These are phyloP conservation scores for Stomatorhinus ivindoensis DNA, from an alignment of 2,113 vertebrate genomes.

Conservation along the genomic window DNA sequence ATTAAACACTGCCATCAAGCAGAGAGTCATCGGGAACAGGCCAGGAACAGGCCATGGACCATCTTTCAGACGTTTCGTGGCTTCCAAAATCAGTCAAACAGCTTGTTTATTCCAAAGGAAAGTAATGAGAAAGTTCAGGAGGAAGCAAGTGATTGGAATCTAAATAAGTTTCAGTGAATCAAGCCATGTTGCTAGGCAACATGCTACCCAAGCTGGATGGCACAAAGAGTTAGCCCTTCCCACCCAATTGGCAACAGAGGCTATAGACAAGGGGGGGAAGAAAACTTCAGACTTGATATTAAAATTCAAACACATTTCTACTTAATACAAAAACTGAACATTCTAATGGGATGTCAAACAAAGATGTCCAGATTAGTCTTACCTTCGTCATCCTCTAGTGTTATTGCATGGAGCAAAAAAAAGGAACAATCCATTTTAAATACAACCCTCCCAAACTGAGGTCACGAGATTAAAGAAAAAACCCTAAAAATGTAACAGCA, in stretches of 20 bases:
- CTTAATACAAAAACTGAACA: background rate
- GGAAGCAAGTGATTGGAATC: conserved; percentile 10
- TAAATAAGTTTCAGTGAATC: conserved; percentile 2
- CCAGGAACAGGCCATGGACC: background rate
- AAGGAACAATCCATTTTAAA: conserved; percentile 28
- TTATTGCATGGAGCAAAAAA: conserved; percentile 32
- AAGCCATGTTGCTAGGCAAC: conserved; percentile 25
- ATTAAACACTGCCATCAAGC: background rate
- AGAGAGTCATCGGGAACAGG: background rate
- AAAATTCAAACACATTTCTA: background rate
- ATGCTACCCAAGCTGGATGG: background rate
- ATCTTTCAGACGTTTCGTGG: background rate
- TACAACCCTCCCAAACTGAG: background rate
- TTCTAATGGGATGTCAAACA: background rate
- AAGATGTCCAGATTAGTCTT: conserved; percentile 32
- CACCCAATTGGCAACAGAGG: background rate
- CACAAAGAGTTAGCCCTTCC: background rate
- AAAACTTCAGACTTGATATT: background rate
- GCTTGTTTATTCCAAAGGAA: background rate
- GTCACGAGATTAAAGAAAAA: background rate
- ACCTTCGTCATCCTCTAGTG: conserved; percentile 57
- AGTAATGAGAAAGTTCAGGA: background rate
- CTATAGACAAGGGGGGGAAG: background rate
- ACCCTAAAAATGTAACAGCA: background rate
- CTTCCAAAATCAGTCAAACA: background rate